These are phyloP conservation scores for Psix sp. DNA, from an alignment of 1,140 invertebrate genomes.

Conservation along the genomic window DNA sequence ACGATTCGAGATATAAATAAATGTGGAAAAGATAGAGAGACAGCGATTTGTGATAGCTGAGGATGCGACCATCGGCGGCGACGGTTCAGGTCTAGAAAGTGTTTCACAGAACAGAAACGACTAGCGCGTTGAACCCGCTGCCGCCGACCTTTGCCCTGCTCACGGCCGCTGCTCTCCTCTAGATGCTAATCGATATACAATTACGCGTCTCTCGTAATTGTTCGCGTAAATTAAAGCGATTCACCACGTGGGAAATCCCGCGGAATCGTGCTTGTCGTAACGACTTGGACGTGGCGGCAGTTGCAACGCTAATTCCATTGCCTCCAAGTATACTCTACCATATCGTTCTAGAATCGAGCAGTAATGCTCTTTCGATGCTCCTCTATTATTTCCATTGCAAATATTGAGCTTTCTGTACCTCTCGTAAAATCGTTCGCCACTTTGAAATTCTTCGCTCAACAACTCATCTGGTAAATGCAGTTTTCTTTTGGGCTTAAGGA, in stretches of 20 bases:
- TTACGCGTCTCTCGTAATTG: conserved; percentile 61
- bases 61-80: conserved; percentile 33
- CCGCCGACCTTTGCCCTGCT: conserved; percentile 53
- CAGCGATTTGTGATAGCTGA: conserved; percentile 31
- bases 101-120: conserved; percentile 44
- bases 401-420: conserved; percentile 39
- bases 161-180: conserved; percentile 57
- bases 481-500: too few species aligned
- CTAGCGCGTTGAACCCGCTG: conserved; percentile 49
- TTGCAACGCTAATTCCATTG: conserved; percentile 36
- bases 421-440: too few species aligned
- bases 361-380: conserved; percentile 43
- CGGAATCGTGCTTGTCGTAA: conserved; percentile 56
- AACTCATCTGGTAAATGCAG: too few species aligned
- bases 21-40: conserved; percentile 9
- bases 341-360: conserved; percentile 33
- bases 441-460: too few species aligned
- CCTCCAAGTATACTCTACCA: neutral
- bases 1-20: conserved; percentile 11
- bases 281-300: conserved; percentile 30
- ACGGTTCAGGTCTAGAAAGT: conserved; percentile 46
- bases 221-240: conserved; percentile 61
- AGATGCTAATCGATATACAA: conserved; percentile 64
- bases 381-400: conserved; percentile 40
- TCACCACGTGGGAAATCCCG: conserved; percentile 60